Base-by-base conservation (phyloP, 2,888 invertebrate genomes). In the Gandaritis pyraliata region DNA sequence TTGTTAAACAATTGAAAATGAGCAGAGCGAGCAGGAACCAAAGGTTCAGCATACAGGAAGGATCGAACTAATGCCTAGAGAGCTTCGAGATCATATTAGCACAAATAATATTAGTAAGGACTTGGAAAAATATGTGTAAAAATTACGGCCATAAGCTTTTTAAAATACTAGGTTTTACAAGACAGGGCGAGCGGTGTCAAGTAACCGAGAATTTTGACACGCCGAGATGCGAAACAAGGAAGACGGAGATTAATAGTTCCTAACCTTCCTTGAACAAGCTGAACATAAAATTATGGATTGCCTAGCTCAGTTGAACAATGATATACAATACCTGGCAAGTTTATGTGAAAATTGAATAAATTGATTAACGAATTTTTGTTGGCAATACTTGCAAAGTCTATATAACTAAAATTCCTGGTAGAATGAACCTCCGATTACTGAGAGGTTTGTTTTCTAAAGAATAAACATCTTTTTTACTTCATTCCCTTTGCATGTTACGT, bases 221-320 rank as follows among this genome's bases (percentile, higher is more conserved):
- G 61, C 67, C 52, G 60, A 69, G 70, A 71, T 67, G 70, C 70
- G 66, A 70, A 70, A 66, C 68, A 64, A 66, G 70, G 65, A 68
- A 66, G 55, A 64, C 65, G 47, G 51, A 64, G 69, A 71, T 71
- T 66, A 71, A 71, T 71, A 53, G 69, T 39, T 58, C 29, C 61
- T 54, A 61, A 52, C 58, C 61, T 66, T 59, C 57, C 61, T 61
- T 61, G 68, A 68, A 59, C 66, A 72, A 76, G 73, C 57, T 16
- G 51, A 59, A 59, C 59, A 51, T 59, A 55, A 59, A 51, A 52
- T 59, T 54, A 61, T 61, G 70, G 74, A 76, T 76, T 70, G 70
- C 55, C 36, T 41, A 56, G 41, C 15, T 12, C 13, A 43, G 29
- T 48, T 47, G 46, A 43, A 51, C 57, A 68, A 68, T 65, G 63